These are phyloP conservation scores for Heliconius sara DNA, from an alignment of 2,888 invertebrate species.

Conservation along the genomic window DNA sequence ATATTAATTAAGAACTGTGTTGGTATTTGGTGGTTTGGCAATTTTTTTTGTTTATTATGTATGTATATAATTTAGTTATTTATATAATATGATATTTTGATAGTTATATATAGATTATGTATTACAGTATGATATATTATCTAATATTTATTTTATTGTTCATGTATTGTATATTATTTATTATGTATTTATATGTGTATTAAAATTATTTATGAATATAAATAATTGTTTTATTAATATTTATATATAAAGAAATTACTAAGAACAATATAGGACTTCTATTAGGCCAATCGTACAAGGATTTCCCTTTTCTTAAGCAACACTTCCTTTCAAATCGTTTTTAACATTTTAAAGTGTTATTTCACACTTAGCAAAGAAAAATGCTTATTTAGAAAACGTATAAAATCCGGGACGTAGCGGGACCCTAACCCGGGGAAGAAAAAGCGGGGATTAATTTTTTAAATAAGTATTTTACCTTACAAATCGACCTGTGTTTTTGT, in stretches of 20 bases:
- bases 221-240: conserved; percentile 16
- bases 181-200: conserved; percentile 16
- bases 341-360: too few relatives aligned
- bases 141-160: neutral
- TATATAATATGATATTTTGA: neutral
- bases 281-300: neutral
- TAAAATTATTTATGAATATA: conserved; percentile 9
- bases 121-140: neutral
- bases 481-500: conserved; percentile 26
- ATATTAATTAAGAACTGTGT: neutral
- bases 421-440: too few relatives aligned
- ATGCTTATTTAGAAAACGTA: too few relatives aligned
- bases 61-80: neutral
- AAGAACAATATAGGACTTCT: too few relatives aligned
- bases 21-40: conserved; percentile 14
- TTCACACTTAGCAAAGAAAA: too few relatives aligned
- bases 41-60: conserved; percentile 9
- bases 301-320: neutral
- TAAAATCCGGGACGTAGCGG: too few relatives aligned
- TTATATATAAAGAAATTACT: neutral
- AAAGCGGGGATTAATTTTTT: too few relatives aligned
- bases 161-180: neutral
- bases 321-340: neutral
- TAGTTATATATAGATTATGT: neutral
- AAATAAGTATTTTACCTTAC: too few relatives aligned